A percentile compares a stretch with the other conserved stretches of the same genome.
These are phyloP conservation scores for Pseudorectes ferrugineus DNA, from an alignment of 2,113 vertebrate species.

Conservation along the genomic window DNA sequence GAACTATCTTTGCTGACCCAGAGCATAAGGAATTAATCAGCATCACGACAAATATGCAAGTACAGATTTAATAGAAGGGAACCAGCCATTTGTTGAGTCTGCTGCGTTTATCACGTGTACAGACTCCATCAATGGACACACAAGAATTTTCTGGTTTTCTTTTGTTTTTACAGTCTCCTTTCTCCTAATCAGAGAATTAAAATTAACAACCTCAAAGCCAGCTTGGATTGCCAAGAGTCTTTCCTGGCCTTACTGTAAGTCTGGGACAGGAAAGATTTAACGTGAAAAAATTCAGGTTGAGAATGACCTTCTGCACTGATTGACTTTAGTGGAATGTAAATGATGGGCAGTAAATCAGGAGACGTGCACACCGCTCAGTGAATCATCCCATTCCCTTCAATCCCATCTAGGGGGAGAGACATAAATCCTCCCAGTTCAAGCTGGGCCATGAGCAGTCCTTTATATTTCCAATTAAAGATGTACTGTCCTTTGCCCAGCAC, in stretches of 20 bases:
- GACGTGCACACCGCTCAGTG: slow-evolving; percentile 52
- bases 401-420: slow-evolving; percentile 69
- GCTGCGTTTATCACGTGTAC: neutral
- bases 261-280: slow-evolving; percentile 69
- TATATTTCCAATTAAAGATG: slow-evolving; percentile 73
- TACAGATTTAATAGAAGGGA: slow-evolving; percentile 5
- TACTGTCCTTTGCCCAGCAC: slow-evolving; percentile 62
- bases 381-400: slow-evolving; percentile 78
- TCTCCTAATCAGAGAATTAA: neutral
- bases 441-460: slow-evolving; percentile 64
- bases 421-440: slow-evolving; percentile 81
- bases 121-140: rapidly evolving
- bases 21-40: slow-evolving; percentile 30
- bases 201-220: slow-evolving; percentile 20
- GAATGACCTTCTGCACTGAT: slow-evolving; percentile 86
- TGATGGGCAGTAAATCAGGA: slow-evolving; percentile 85
- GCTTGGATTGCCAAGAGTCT: neutral
- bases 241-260: slow-evolving; percentile 11
- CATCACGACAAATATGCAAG: neutral
- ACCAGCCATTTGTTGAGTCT: neutral
- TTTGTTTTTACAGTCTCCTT: slow-evolving; percentile 9
- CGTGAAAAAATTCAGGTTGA: slow-evolving; percentile 71
- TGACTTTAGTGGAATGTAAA: slow-evolving; percentile 86
- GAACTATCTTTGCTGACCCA: neutral
- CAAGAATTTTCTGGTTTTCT: neutral